phyloP scores from a whole-genome alignment of 2,797 vertebrate genomes.

The Gymnothorax reevesii region DNA sequence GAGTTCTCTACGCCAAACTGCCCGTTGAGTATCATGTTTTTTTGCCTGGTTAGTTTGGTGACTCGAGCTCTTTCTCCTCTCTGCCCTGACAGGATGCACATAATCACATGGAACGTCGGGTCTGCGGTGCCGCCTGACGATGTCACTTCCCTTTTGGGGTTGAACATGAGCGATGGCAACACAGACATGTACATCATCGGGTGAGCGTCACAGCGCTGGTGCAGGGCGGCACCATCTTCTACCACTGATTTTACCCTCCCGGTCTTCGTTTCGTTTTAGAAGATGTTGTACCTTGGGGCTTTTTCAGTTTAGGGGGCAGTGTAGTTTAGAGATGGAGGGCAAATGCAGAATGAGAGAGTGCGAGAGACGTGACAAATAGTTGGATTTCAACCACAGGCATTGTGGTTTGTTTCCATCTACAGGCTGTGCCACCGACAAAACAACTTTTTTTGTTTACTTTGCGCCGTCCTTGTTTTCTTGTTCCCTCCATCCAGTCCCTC shows the following conservation, averaged over 20 bases:
- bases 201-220: constrained; percentile 72
- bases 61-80: too few species aligned
- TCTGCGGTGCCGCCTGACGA: constrained; percentile 89
- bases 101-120: constrained; percentile 96
- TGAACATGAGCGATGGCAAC: constrained; percentile 83
- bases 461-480: not conserved
- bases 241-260: too few species aligned
- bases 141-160: constrained; percentile 86
- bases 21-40: not conserved
- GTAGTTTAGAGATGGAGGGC: too few species aligned
- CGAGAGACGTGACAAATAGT: too few species aligned
- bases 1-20: not conserved
- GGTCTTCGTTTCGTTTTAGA: too few species aligned
- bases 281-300: too few species aligned
- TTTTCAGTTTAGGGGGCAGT: too few species aligned
- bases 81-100: constrained; percentile 78
- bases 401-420: too few species aligned
- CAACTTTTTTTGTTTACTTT: not conserved
- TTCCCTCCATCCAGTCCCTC: not conserved
- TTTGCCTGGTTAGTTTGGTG: not conserved
- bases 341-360: too few species aligned
- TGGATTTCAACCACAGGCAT: too few species aligned
- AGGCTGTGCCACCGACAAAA: too few species aligned
- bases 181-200: constrained; percentile 95
- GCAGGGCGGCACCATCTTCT: not conserved